Percentiles rank a stretch among this genome's conserved stretches.
These are phyloP conservation scores for Stegostoma tigrinum DNA, from an alignment of 2,113 vertebrate species.

Conservation along the genomic window DNA sequence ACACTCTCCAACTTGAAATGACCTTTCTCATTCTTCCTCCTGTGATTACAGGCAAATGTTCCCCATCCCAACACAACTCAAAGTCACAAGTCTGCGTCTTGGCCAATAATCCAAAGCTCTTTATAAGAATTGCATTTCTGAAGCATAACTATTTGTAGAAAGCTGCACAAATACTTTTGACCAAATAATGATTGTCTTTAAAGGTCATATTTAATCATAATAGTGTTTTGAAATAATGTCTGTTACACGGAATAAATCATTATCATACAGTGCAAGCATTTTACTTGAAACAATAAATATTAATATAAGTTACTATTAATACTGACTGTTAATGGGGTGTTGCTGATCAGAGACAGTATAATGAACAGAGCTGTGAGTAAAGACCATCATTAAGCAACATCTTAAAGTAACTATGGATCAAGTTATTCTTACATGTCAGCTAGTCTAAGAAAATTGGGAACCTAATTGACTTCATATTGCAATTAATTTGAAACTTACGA, in stretches of 20 bases:
- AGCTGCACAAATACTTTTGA: not conserved
- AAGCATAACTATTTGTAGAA: not conserved
- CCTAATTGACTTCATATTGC: constrained; percentile 20
- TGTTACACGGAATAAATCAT: not conserved
- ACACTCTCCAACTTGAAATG: not conserved
- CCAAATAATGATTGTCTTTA: not conserved
- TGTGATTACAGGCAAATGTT: too few species aligned
- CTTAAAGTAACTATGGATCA: constrained; percentile 31
- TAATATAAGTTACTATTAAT: not conserved
- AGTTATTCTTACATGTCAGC: constrained; percentile 28
- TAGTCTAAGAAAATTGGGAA: constrained; percentile 23
- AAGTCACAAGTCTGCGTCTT: not conserved
- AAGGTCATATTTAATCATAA: not conserved
- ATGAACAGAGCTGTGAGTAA: constrained; percentile 30
- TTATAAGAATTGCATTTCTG: not conserved
- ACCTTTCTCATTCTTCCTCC: not conserved
- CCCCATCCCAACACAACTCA: not conserved
- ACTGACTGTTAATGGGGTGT: not conserved
- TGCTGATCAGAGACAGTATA: constrained; percentile 20
- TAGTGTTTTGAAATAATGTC: not conserved
- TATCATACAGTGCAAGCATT: not conserved
- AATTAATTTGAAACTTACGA: constrained; percentile 26
- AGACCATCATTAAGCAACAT: constrained; percentile 29
- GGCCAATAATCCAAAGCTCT: not conserved
- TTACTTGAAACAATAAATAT: constrained; percentile 25